Evolutionary conservation across 2,888 invertebrate genomes (phyloP).

Genomic region (Anthoptus insignis): DNA sequence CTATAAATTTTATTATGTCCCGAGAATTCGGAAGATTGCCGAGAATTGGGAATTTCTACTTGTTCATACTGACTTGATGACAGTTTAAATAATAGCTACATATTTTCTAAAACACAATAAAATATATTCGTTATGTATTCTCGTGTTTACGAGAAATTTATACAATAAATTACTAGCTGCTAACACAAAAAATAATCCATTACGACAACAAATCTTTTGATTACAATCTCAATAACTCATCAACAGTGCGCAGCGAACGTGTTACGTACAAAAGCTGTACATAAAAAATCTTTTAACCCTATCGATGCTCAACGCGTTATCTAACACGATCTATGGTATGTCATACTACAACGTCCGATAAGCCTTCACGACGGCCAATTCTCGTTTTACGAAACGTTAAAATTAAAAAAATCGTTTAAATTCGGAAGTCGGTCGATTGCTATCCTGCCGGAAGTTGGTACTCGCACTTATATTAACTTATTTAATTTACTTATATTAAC

Average conservation of each 20-base stretch:
- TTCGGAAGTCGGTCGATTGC: too few relatives aligned
- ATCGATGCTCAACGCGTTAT: constrained; percentile 56
- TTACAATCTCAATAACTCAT: constrained; percentile 8
- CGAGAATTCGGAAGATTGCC: too few relatives aligned
- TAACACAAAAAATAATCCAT: neutral
- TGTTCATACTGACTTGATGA: neutral
- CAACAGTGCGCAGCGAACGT: neutral
- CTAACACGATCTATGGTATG: constrained; percentile 68
- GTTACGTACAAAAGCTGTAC: constrained; percentile 17
- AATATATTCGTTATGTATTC: neutral
- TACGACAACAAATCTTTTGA: constrained; percentile 10
- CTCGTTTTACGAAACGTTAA: too few relatives aligned
- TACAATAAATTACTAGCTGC: neutral
- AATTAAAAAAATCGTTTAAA: too few relatives aligned
- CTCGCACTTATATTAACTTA: too few relatives aligned
- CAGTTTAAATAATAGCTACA: constrained; percentile 3
- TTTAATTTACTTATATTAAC: too few relatives aligned
- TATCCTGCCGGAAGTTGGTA: too few relatives aligned
- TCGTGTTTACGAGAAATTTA: neutral
- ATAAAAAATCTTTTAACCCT: constrained; percentile 39
- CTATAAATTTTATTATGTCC: neutral
- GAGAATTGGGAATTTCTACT: neutral
- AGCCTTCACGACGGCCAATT: too few relatives aligned
- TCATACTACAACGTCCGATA: constrained; percentile 75
- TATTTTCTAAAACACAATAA: neutral